A percentile compares a stretch with the other conserved stretches of the same genome.
Conservation (phyloP, 2,113 vertebrate species). For the Corythornis vintsioides region DNA sequence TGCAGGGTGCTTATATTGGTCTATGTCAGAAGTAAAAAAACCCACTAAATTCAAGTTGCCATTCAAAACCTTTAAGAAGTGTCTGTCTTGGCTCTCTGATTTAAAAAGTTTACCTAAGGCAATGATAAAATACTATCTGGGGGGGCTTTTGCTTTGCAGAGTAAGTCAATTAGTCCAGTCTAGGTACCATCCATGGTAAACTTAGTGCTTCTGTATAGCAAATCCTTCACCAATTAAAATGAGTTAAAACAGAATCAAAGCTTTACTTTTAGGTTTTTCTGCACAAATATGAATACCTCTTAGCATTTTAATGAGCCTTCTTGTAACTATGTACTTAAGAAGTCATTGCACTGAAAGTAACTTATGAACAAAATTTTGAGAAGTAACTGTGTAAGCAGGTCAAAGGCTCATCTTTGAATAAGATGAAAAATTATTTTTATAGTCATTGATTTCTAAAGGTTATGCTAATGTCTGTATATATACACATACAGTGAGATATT, state of each 20-base stretch:
- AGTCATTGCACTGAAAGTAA: conserved; percentile 79
- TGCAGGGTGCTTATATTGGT: conserved; percentile 75
- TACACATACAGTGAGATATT: background rate
- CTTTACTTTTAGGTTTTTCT: conserved; percentile 75
- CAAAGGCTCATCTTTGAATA: conserved; percentile 16
- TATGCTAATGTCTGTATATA: conserved; percentile 28
- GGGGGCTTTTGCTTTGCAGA: conserved; percentile 20
- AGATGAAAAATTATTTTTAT: conserved; percentile 54
- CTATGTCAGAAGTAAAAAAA: conserved; percentile 73
- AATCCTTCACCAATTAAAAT: background rate
- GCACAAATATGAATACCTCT: conserved; percentile 78
- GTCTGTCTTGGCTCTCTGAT: conserved; percentile 68
- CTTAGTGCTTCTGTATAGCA: conserved; percentile 45
- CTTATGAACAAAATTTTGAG: conserved; percentile 59
- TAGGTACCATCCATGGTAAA: background rate
- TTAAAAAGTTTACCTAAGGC: conserved; percentile 63
- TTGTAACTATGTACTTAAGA: conserved; percentile 67
- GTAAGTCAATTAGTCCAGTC: background rate
- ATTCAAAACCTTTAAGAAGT: conserved; percentile 62
- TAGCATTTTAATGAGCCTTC: conserved; percentile 78
- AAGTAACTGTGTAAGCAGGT: conserved; percentile 50
- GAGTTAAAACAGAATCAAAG: conserved; percentile 34
- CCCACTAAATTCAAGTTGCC: conserved; percentile 61
- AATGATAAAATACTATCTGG: conserved; percentile 51
- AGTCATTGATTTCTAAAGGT: conserved; percentile 54